Evolutionary conservation across 1,140 invertebrate genomes (phyloP), one percentile per base, ranked within the genome.

Genomic region (Drosophila pruinosa): DNA sequence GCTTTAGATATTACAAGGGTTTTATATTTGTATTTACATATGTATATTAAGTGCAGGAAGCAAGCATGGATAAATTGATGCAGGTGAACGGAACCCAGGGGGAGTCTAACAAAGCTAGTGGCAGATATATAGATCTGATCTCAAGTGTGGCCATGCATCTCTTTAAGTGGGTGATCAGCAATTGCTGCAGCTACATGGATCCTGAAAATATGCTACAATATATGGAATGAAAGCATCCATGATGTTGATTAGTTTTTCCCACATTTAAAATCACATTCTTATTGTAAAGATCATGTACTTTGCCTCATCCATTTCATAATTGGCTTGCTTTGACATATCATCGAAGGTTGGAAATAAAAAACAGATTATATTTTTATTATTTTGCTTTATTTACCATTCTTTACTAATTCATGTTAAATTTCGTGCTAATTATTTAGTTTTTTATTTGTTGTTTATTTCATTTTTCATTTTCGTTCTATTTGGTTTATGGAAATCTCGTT

Each of bases 371-470:
- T 41, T 41, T 57, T 15, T 19, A 50, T 52, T 58, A 47, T 19
- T 41, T 54, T 43, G 26, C 43, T 63, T 57, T 56, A 34, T 56
- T 70, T 56, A 41, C 41, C 28, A 24, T 54, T 64, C 41, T 70
- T 48, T 34, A 21, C 64, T 67, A 67, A 39, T 22, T 59, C 24
- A 53, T 53, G 38, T 71, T 75, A 52, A 72, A 68, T 72, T 75
- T 75, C 52, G 56, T 75, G 69, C 73, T 76, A 76, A 36, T 73
- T 73, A 53, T 61, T 54, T 53, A 5, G 21, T 64, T 45, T 45
- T 21, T 47, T 50, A 34, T 12, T 31, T 67, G 7, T 28, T 34
- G 47, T 34, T 45, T 57, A 50, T 14, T 24, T 54, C 36, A 17
- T 61, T 38, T 21, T 68, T 47, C 39, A 21, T 38, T 21, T 68